Evolutionary conservation across 2,888 invertebrate genomes (phyloP).

Genomic region (Pomacea canaliculata): DNA sequence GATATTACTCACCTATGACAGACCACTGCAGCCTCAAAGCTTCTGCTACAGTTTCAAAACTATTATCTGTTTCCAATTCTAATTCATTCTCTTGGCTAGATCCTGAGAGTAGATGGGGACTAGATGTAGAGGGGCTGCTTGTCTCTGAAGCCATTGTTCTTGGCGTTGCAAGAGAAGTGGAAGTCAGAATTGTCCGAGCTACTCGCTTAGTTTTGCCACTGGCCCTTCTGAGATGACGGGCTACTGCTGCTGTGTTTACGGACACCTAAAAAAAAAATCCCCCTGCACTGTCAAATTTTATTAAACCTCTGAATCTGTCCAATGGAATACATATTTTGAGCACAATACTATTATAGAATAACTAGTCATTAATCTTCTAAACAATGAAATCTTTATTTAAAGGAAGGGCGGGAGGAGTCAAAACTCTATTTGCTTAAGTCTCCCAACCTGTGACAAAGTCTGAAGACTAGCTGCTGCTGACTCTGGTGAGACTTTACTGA

Average conservation of each 20-base stretch:
- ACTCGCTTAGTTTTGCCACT: slow-evolving; percentile 27
- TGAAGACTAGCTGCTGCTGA: slow-evolving; percentile 20
- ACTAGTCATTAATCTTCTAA: neutral
- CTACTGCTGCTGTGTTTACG: slow-evolving; percentile 50
- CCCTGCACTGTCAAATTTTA: too few relatives aligned
- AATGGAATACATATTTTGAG: too few relatives aligned
- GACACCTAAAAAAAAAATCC: slow-evolving; percentile 43
- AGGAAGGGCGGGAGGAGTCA: too few relatives aligned
- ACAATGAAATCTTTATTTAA: too few relatives aligned
- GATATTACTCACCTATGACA: slow-evolving; percentile 65
- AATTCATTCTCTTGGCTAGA: neutral
- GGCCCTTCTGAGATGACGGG: slow-evolving; percentile 27
- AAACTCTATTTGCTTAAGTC: too few relatives aligned
- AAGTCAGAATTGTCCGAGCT: slow-evolving; percentile 35
- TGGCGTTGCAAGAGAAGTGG: slow-evolving; percentile 32
- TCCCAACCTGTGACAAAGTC: slow-evolving; percentile 15
- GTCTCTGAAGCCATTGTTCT: slow-evolving; percentile 29
- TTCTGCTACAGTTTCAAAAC: slow-evolving; percentile 68
- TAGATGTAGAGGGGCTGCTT: neutral
- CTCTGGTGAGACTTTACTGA: slow-evolving; percentile 18
- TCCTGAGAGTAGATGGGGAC: slow-evolving; percentile 9
- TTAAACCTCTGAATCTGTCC: too few relatives aligned
- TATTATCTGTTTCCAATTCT: slow-evolving; percentile 40
- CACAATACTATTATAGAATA: too few relatives aligned
- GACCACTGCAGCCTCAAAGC: slow-evolving; percentile 69